A percentile compares a stretch with the other conserved stretches of the same genome.
phyloP scores from a whole-genome alignment of 2,888 invertebrate genomes.

The Drosophila acutilabella region DNA sequence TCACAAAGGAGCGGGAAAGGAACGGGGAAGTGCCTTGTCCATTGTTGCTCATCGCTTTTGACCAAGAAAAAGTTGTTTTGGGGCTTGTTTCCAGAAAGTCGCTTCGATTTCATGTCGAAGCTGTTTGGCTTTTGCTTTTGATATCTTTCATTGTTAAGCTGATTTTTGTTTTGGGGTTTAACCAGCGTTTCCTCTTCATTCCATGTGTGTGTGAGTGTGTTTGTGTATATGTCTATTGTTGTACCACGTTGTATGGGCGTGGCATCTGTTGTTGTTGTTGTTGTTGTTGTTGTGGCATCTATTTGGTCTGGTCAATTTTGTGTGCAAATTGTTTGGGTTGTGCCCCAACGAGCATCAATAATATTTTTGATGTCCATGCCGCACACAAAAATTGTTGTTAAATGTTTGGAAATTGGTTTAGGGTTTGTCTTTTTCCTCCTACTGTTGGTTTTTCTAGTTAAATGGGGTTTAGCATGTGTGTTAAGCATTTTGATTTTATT shows the following conservation, averaged over 20 bases:
- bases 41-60: constrained; percentile 63
- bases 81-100: constrained; percentile 42
- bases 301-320: constrained; percentile 63
- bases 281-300: constrained; percentile 32
- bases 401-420: constrained; percentile 52
- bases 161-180: constrained; percentile 60
- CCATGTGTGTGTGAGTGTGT: constrained; percentile 26
- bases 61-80: constrained; percentile 63
- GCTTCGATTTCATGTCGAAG: constrained; percentile 51
- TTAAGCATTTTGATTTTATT: constrained; percentile 5
- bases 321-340: constrained; percentile 76
- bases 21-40: constrained; percentile 17
- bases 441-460: constrained; percentile 20
- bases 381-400: constrained; percentile 33
- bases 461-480: constrained; percentile 23
- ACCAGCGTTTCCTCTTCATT: constrained; percentile 22
- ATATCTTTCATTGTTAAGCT: constrained; percentile 65
- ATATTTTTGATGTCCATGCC: constrained; percentile 57
- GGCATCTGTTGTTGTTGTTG: constrained; percentile 59
- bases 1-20: neutral
- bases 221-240: constrained; percentile 34
- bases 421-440: constrained; percentile 8
- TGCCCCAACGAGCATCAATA: constrained; percentile 65
- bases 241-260: constrained; percentile 41
- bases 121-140: constrained; percentile 65